These are phyloP conservation scores for Conistra vaccinii DNA, from an alignment of 2,888 invertebrate genomes.

Conservation along the genomic window DNA sequence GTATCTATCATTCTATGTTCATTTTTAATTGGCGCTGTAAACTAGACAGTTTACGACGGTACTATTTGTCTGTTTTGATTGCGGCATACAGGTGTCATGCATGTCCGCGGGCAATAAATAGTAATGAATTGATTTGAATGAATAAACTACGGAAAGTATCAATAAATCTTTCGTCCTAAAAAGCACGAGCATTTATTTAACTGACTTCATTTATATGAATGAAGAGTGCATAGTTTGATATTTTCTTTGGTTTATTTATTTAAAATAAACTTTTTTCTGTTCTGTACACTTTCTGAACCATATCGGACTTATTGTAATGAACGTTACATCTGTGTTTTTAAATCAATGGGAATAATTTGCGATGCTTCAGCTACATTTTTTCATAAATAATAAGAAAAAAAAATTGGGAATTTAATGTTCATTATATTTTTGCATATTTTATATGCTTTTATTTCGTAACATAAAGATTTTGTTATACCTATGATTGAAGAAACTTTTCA, in stretches of 20 bases:
- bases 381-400: not conserved
- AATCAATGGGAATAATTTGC: constrained; percentile 34
- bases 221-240: not conserved
- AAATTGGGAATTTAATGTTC: not conserved
- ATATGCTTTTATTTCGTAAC: not conserved
- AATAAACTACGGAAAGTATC: constrained; percentile 39
- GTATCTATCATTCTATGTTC: constrained; percentile 28
- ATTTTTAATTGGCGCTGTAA: constrained; percentile 27
- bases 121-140: constrained; percentile 29
- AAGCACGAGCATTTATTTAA: not conserved
- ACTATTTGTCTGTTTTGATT: constrained; percentile 41
- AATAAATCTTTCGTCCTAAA: constrained; percentile 9
- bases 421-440: not conserved
- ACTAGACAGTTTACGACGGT: constrained; percentile 17
- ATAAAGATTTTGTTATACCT: not conserved
- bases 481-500: not conserved
- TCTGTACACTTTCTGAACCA: constrained; percentile 24
- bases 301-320: constrained; percentile 47
- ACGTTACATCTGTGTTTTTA: constrained; percentile 16
- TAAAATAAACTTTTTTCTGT: constrained; percentile 5
- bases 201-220: not conserved
- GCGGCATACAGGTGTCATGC: constrained; percentile 38
- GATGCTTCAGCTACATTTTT: not conserved
- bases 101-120: constrained; percentile 36
- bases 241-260: constrained; percentile 34